Conservation (phyloP, 2,888 invertebrate species). For the Acanthosepion lycidas region DNA sequence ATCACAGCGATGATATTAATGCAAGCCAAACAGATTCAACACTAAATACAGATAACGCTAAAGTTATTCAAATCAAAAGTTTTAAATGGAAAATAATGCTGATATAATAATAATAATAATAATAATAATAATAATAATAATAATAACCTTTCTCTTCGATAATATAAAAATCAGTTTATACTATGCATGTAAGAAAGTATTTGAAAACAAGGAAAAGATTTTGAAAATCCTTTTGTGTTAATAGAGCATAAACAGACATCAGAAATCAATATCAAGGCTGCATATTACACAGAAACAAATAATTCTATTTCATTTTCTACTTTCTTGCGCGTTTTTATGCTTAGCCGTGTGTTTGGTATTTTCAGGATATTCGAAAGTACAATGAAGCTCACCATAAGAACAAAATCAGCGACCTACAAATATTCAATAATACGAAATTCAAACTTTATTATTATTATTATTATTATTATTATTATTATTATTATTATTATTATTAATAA, state of each 20-base stretch:
- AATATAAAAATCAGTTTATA: not conserved
- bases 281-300: not conserved
- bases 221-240: not conserved
- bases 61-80: not conserved
- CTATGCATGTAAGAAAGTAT: not conserved
- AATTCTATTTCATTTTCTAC: not conserved
- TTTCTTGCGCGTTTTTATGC: not conserved
- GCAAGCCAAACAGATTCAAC: not conserved
- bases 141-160: too few relatives aligned
- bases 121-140: not conserved
- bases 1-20: not conserved
- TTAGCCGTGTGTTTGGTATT: not conserved
- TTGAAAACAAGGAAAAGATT: not conserved
- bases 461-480: too few relatives aligned
- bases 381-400: too few relatives aligned
- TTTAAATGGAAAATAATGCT: not conserved
- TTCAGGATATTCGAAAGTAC: not conserved
- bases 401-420: too few relatives aligned
- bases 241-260: not conserved
- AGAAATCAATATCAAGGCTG: not conserved
- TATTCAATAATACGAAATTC: too few relatives aligned
- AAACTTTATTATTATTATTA: too few relatives aligned
- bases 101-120: not conserved
- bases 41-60: not conserved
- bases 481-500: too few relatives aligned